These are phyloP conservation scores for Halictus quadricinctus DNA, from an alignment of 2,888 invertebrate genomes.

Conservation along the genomic window DNA sequence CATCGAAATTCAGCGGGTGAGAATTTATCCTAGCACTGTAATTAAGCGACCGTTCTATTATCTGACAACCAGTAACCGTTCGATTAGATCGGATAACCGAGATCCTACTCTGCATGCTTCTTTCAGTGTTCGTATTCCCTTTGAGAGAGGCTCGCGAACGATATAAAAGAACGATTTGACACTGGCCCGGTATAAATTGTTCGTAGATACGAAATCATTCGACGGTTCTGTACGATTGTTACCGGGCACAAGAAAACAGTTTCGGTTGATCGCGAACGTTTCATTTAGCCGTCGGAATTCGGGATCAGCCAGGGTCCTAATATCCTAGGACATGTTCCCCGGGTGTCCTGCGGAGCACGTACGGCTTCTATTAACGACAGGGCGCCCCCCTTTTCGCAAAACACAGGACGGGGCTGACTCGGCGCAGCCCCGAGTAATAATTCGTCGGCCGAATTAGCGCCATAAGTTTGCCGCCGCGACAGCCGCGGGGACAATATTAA, in stretches of 20 bases:
- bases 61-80: too few relatives aligned
- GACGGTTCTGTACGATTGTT: neutral
- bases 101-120: too few relatives aligned
- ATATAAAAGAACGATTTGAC: too few relatives aligned
- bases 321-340: slow-evolving; percentile 50
- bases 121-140: too few relatives aligned
- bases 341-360: slow-evolving; percentile 64
- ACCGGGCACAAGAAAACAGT: neutral
- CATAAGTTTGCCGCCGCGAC: slow-evolving; percentile 80
- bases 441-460: slow-evolving; percentile 81
- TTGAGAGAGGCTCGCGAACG: too few relatives aligned
- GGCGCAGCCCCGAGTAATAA: slow-evolving; percentile 80
- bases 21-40: too few relatives aligned
- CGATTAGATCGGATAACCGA: too few relatives aligned
- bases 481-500: slow-evolving; percentile 81
- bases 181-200: neutral
- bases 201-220: neutral
- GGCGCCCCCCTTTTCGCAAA: slow-evolving; percentile 71
- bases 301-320: slow-evolving; percentile 21
- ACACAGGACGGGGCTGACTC: slow-evolving; percentile 73
- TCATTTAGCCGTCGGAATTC: slow-evolving; percentile 22
- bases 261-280: neutral
- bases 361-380: slow-evolving; percentile 70
- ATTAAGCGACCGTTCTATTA: too few relatives aligned
- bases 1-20: too few relatives aligned